Conservation (phyloP, 1,140 invertebrate genomes). For the Cyclina sinensis region DNA sequence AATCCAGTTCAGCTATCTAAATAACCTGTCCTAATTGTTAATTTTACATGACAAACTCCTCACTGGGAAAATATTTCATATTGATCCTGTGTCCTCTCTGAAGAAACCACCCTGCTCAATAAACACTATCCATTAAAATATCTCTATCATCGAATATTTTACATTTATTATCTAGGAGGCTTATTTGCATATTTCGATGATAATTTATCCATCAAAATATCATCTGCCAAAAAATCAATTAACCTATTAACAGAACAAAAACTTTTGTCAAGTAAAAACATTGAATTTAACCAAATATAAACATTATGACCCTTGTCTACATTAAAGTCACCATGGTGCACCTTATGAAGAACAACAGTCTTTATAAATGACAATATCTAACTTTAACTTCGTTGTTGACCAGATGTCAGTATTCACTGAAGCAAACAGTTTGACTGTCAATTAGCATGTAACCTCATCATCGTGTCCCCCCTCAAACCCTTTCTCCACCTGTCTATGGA, state of each 20-base stretch:
- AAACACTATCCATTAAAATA: background rate
- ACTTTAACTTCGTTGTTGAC: background rate
- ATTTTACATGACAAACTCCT: background rate
- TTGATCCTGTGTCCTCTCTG: background rate
- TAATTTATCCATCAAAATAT: background rate
- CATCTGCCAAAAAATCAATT: background rate
- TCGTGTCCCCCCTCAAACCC: slow-evolving; percentile 1
- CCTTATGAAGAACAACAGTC: background rate
- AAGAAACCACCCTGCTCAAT: background rate
- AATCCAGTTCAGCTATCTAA: background rate
- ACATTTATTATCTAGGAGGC: background rate
- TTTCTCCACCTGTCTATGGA: slow-evolving; percentile 9
- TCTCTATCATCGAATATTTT: background rate
- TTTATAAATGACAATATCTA: background rate
- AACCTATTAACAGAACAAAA: background rate
- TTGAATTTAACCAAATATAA: slow-evolving; percentile 7
- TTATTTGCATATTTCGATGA: background rate
- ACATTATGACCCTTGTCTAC: background rate
- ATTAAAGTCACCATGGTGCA: background rate
- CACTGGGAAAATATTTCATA: background rate
- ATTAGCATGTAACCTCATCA: background rate
- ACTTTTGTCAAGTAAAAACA: background rate
- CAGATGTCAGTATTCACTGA: background rate
- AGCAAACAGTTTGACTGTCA: slow-evolving; percentile 13
- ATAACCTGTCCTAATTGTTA: background rate